Evolutionary conservation across 2,113 vertebrate genomes (phyloP).

Genomic region (Desmodus rotundus): DNA sequence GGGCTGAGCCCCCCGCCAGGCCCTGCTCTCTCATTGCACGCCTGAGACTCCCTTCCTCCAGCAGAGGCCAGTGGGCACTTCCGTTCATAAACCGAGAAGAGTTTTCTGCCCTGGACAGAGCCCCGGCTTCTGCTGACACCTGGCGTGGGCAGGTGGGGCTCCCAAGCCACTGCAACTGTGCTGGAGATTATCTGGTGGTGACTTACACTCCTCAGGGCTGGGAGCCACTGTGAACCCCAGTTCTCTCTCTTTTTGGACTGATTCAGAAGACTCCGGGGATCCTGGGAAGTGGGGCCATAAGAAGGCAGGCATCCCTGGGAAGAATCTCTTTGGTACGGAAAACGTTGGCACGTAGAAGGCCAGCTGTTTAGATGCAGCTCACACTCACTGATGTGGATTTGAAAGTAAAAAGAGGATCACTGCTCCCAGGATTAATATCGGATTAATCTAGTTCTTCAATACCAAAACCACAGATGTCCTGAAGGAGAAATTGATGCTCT

Average conservation of each 20-base stretch:
- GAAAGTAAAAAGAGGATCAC: conserved; percentile 20
- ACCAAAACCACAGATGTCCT: conserved; percentile 20
- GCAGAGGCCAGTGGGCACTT: not conserved
- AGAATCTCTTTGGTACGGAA: not conserved
- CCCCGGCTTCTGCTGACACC: not conserved
- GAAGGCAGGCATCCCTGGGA: not conserved
- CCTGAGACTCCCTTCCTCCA: not conserved
- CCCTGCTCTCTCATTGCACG: not conserved
- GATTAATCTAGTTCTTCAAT: conserved; percentile 23
- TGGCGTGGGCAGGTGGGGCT: not conserved
- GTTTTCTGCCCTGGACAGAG: not conserved
- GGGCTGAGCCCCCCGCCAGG: not conserved
- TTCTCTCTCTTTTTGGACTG: not conserved
- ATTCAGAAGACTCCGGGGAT: not conserved
- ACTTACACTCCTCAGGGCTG: not conserved
- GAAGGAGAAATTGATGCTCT: not conserved
- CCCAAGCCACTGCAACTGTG: not conserved
- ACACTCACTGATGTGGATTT: not conserved
- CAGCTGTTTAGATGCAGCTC: not conserved
- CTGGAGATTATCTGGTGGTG: not conserved
- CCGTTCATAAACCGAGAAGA: not conserved
- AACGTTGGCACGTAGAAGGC: not conserved
- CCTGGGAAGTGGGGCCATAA: not conserved
- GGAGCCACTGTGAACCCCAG: no score
- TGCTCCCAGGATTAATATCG: conserved; percentile 10